phyloP scores from a whole-genome alignment of 2,888 invertebrate species.

The Apomyelois bistriatella region DNA sequence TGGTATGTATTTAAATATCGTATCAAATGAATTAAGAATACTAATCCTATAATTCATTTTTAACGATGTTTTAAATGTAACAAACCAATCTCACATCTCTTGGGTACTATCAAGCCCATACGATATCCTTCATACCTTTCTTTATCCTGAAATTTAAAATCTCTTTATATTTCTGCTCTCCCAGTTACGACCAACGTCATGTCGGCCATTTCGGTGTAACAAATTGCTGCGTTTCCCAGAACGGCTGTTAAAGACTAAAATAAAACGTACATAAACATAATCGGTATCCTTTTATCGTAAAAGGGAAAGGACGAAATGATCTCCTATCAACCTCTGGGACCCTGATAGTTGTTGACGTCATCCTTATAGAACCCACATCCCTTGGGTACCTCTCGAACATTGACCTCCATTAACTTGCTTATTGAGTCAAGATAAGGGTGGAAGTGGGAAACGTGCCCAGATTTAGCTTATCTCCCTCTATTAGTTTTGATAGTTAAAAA shows the following conservation, averaged over 20 bases:
- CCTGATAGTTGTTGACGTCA: constrained; percentile 81
- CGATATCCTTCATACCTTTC: no score
- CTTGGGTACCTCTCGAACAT: constrained; percentile 66
- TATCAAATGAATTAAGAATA: no score
- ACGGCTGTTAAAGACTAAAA: not conserved
- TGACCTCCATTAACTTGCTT: constrained; percentile 30
- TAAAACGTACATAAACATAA: constrained; percentile 11
- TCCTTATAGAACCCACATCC: constrained; percentile 75
- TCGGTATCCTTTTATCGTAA: constrained; percentile 26
- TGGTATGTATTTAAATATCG: no score
- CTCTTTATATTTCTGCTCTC: constrained; percentile 35
- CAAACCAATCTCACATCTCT: no score
- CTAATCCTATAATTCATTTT: no score
- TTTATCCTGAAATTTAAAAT: not conserved
- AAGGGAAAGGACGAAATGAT: constrained; percentile 43
- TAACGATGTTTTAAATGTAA: no score
- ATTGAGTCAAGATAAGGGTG: constrained; percentile 3
- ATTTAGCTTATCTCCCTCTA: not conserved
- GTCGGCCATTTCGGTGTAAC: constrained; percentile 55
- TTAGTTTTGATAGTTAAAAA: not conserved
- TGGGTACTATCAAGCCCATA: no score
- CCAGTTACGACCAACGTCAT: constrained; percentile 52
- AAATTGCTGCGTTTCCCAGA: constrained; percentile 33
- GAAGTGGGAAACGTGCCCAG: not conserved
- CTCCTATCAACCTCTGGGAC: constrained; percentile 54